Conservation (phyloP, 2,888 invertebrate genomes). For the Malachius bipustulatus region DNA sequence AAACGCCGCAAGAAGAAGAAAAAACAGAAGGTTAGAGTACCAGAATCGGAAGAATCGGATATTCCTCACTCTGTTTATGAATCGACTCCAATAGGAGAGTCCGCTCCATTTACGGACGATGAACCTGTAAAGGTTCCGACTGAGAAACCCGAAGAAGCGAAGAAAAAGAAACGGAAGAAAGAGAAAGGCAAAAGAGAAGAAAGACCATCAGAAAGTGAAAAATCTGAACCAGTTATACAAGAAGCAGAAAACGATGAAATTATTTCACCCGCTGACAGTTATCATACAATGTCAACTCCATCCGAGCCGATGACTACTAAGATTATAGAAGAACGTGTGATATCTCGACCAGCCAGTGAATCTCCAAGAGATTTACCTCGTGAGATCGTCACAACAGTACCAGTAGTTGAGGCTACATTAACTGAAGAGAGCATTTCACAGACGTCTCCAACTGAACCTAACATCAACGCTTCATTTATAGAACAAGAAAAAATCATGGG, state of each 20-base stretch:
- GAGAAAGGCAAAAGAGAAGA: constrained; percentile 31
- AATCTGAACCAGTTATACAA: constrained; percentile 18
- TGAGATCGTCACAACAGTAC: constrained; percentile 41
- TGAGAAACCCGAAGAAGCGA: constrained; percentile 22
- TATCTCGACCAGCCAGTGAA: constrained; percentile 44
- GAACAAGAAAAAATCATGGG: constrained; percentile 34
- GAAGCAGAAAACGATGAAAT: constrained; percentile 36
- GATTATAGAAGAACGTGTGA: constrained; percentile 52
- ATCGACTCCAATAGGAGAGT: constrained; percentile 29
- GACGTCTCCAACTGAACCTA: constrained; percentile 44
- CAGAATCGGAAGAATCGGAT: constrained; percentile 39
- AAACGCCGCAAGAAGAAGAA: constrained; percentile 36
- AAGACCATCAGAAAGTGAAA: constrained; percentile 32
- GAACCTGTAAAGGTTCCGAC: constrained; percentile 22
- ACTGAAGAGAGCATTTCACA: constrained; percentile 46
- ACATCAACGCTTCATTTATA: constrained; percentile 25
- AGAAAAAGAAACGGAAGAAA: constrained; percentile 32
- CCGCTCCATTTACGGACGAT: constrained; percentile 35
- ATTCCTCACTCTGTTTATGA: constrained; percentile 39
- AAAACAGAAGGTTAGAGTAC: constrained; percentile 40
- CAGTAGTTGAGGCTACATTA: constrained; percentile 47
- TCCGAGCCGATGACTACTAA: constrained; percentile 50
- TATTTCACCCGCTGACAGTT: constrained; percentile 45
- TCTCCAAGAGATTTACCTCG: constrained; percentile 41
- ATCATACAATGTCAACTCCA: constrained; percentile 45